phyloP scores from a whole-genome alignment of 2,888 invertebrate genomes.

The Aethes cnicana region DNA sequence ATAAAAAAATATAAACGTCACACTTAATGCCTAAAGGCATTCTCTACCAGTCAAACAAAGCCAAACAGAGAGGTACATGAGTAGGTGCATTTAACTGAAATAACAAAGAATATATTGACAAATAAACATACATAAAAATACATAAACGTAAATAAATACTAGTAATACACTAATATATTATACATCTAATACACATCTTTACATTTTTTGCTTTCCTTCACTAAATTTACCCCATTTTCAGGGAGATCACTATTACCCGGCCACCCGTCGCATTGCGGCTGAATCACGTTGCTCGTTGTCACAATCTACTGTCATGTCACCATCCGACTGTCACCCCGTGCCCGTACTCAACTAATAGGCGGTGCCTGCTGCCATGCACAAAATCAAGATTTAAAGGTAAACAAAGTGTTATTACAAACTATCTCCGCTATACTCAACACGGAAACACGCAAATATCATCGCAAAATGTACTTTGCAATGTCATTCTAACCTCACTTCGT shows the following conservation, averaged over 20 bases:
- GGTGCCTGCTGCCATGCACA: conserved; percentile 77
- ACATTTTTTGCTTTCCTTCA: no score
- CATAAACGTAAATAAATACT: no score
- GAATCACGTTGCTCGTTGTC: conserved; percentile 37
- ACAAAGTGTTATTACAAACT: conserved; percentile 26
- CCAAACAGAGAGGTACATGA: no score
- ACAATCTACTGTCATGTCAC: conserved; percentile 69
- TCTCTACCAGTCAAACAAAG: no score
- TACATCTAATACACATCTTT: no score
- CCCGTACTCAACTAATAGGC: conserved; percentile 75
- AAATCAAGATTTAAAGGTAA: conserved; percentile 77
- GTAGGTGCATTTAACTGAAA: no score
- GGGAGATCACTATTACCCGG: conserved; percentile 9
- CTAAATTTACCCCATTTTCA: conserved; percentile 14
- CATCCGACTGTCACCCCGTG: conserved; percentile 69
- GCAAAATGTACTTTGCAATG: conserved; percentile 45
- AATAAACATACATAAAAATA: no score
- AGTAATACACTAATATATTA: no score
- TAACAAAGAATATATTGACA: no score
- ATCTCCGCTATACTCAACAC: conserved; percentile 16
- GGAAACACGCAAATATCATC: conserved; percentile 7
- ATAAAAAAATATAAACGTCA: no score
- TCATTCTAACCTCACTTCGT: conserved; percentile 68
- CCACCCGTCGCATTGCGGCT: conserved; percentile 32
- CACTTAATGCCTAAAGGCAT: no score